Percentiles rank a stretch among this genome's conserved stretches.
Conservation (phyloP, 2,797 vertebrate species). For the Melopsittacus undulatus region DNA sequence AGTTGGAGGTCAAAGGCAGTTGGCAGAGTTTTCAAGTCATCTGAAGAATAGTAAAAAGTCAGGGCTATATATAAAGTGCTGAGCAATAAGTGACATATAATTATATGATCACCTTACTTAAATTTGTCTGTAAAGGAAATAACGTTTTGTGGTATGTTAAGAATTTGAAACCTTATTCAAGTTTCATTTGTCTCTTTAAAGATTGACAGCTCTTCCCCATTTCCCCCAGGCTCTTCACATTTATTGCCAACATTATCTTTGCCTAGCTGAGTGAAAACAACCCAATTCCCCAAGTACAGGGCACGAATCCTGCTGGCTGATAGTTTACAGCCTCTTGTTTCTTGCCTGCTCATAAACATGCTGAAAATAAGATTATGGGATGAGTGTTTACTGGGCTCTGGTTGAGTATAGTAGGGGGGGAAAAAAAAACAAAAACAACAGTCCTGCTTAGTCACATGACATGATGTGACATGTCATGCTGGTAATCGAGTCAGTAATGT, state of each 20-base stretch:
- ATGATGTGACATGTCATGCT: neutral
- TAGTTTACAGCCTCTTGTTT: neutral
- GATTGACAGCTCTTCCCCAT: neutral
- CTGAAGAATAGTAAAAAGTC: slow-evolving; percentile 49
- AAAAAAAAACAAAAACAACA: rapidly evolving
- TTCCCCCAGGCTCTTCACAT: neutral
- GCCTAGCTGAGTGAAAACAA: neutral
- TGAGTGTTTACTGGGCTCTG: neutral
- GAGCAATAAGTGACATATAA: neutral
- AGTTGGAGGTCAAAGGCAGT: slow-evolving; percentile 68
- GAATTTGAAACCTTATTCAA: neutral
- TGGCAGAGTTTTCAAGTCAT: slow-evolving; percentile 67
- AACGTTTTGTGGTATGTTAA: neutral
- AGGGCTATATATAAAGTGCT: slow-evolving; percentile 30
- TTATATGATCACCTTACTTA: neutral
- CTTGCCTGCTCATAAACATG: neutral
- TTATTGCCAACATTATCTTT: neutral
- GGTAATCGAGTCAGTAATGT: neutral
- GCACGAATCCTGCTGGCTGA: neutral
- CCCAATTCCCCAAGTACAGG: rapidly evolving
- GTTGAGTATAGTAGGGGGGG: neutral
- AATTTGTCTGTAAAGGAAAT: neutral
- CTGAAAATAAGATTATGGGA: neutral
- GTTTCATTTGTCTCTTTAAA: neutral
- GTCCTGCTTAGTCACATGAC: neutral